Conservation (phyloP, 2,888 invertebrate species). For the Spilosoma lubricipeda region DNA sequence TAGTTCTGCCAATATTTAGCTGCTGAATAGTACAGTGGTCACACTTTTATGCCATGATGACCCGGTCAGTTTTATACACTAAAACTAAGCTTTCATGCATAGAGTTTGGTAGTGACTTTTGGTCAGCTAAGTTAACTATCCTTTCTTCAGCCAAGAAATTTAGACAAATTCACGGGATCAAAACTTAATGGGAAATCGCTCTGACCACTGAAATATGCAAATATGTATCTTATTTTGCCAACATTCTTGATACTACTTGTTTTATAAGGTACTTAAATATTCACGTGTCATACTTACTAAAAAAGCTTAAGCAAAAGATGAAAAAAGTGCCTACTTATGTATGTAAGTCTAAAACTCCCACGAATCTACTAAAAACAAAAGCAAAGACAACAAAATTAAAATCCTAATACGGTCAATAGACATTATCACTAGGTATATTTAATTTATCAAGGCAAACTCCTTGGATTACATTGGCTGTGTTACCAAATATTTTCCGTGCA, state of each 20-base stretch:
- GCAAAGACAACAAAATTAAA: conserved; percentile 43
- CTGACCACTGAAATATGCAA: neutral
- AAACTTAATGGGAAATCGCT: neutral
- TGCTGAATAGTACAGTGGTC: neutral
- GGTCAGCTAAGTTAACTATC: neutral
- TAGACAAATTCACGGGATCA: neutral
- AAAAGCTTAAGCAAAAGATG: neutral
- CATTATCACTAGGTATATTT: conserved; percentile 68
- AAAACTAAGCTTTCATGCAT: too few species aligned
- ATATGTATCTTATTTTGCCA: neutral
- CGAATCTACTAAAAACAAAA: conserved; percentile 16
- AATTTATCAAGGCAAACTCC: conserved; percentile 81
- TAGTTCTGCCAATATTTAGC: neutral
- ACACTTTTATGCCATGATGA: neutral
- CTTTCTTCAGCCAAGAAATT: neutral
- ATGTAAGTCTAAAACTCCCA: neutral
- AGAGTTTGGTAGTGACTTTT: neutral
- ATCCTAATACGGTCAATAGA: conserved; percentile 54
- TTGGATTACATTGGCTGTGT: conserved; percentile 79
- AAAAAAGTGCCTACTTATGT: neutral
- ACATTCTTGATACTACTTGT: neutral
- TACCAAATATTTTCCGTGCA: conserved; percentile 84
- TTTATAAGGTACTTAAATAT: neutral
- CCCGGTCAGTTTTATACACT: neutral
- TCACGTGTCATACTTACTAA: neutral